A percentile compares a stretch with the other conserved stretches of the same genome.
These are phyloP conservation scores for Pogonomyrmex barbatus DNA, from an alignment of 1,140 invertebrate species.

Conservation along the genomic window DNA sequence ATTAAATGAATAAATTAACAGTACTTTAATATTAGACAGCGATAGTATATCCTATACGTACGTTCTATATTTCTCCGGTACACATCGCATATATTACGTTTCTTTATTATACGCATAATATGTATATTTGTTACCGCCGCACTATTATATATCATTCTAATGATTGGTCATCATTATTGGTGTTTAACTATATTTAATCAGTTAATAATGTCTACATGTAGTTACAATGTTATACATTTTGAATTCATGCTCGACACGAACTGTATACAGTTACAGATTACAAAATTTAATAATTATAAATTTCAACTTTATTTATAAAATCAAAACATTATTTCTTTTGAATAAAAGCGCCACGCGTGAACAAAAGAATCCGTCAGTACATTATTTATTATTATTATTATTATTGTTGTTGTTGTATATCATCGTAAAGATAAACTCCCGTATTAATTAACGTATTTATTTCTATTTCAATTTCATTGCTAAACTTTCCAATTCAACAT, in stretches of 20 bases:
- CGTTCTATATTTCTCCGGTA: not conserved
- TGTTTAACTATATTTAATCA: slow-evolving; percentile 21
- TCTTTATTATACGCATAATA: slow-evolving; percentile 29
- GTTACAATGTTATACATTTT: not conserved
- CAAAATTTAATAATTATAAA: slow-evolving; percentile 13
- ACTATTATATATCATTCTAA: slow-evolving; percentile 17
- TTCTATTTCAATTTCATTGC: not conserved
- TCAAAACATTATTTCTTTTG: not conserved
- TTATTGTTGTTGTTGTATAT: not conserved
- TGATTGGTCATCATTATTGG: not conserved
- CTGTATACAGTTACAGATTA: not conserved
- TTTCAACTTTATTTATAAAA: slow-evolving; percentile 25
- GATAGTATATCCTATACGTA: not conserved
- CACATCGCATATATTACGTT: slow-evolving; percentile 6
- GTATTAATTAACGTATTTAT: not conserved
- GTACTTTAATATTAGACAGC: slow-evolving; percentile 26
- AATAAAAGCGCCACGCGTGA: not conserved
- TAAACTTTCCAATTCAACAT: not conserved
- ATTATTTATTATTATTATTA: not conserved
- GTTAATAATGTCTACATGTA: slow-evolving; percentile 28
- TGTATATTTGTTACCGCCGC: not conserved
- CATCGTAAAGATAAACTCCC: not conserved
- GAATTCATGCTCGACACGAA: not conserved
- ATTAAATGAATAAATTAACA: slow-evolving; percentile 21
- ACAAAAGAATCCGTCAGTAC: not conserved